phyloP scores from a whole-genome alignment of 2,797 vertebrate species.

The Meriones psammophilus region DNA sequence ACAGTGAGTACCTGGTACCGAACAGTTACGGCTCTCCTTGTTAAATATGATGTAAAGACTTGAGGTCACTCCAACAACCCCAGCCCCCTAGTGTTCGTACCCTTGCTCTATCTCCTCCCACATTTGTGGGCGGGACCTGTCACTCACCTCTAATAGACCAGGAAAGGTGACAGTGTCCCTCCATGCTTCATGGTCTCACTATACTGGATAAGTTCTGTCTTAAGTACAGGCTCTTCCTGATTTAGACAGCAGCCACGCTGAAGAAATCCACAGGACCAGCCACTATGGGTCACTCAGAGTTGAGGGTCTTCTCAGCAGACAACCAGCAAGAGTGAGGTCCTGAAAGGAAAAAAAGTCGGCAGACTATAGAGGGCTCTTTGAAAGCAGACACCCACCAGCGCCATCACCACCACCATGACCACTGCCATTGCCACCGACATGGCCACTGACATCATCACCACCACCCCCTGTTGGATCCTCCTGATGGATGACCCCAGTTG shows the following conservation, averaged over 20 bases:
- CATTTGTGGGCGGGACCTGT: no score
- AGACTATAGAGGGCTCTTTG: neutral
- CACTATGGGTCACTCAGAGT: neutral
- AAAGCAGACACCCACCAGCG: neutral
- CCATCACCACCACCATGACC: neutral
- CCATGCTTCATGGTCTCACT: no score
- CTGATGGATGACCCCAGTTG: neutral
- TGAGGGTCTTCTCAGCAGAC: neutral
- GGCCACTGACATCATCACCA: no score
- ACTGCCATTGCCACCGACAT: neutral
- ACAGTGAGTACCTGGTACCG: neutral
- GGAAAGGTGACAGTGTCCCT: neutral
- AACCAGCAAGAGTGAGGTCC: neutral
- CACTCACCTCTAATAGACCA: conserved; percentile 18
- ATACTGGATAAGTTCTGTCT: neutral
- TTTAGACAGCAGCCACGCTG: neutral
- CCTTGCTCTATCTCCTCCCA: neutral
- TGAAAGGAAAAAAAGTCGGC: neutral
- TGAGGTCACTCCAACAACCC: neutral
- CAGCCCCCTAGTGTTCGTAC: neutral
- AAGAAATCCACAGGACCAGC: neutral
- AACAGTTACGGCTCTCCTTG: neutral
- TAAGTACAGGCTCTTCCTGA: neutral
- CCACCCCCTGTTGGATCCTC: neutral
- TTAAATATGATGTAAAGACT: neutral